These are phyloP conservation scores for Globodera ellingtonae DNA, from an alignment of 1,140 invertebrate genomes.

Conservation along the genomic window DNA sequence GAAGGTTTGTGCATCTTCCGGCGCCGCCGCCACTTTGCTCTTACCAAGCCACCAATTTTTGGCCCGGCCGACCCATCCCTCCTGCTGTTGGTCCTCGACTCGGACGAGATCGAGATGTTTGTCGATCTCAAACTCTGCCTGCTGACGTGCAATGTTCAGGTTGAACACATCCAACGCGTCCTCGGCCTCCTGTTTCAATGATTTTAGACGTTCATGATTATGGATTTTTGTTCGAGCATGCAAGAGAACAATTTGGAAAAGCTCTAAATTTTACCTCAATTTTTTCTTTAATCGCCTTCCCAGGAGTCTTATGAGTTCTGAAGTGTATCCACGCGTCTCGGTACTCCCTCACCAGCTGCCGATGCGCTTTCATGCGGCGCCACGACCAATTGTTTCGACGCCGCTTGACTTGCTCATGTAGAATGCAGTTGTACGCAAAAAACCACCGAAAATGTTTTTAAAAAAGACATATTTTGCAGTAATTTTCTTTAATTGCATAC, in stretches of 20 bases:
- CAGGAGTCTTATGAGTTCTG: slow-evolving; percentile 74
- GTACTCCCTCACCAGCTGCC: slow-evolving; percentile 78
- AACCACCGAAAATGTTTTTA: slow-evolving; percentile 74
- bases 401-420: slow-evolving; percentile 78
- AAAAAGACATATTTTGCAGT: slow-evolving; percentile 51
- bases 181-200: slow-evolving; percentile 51
- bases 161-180: slow-evolving; percentile 82
- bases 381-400: slow-evolving; percentile 84
- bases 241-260: slow-evolving; percentile 19
- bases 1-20: slow-evolving; percentile 37
- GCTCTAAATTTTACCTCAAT: slow-evolving; percentile 20
- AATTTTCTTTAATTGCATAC: slow-evolving; percentile 66
- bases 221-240: too few relatives aligned
- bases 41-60: slow-evolving; percentile 72
- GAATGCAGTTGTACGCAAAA: slow-evolving; percentile 82
- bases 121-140: slow-evolving; percentile 80
- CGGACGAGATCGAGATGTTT: slow-evolving; percentile 69
- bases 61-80: slow-evolving; percentile 74
- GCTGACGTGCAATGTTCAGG: slow-evolving; percentile 84
- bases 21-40: slow-evolving; percentile 1
- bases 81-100: slow-evolving; percentile 67
- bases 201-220: too few relatives aligned
- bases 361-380: slow-evolving; percentile 80
- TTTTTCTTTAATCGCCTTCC: slow-evolving; percentile 34
- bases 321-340: slow-evolving; percentile 76